phyloP scores from a whole-genome alignment of 1,140 invertebrate species.

The Myzus persicae region DNA sequence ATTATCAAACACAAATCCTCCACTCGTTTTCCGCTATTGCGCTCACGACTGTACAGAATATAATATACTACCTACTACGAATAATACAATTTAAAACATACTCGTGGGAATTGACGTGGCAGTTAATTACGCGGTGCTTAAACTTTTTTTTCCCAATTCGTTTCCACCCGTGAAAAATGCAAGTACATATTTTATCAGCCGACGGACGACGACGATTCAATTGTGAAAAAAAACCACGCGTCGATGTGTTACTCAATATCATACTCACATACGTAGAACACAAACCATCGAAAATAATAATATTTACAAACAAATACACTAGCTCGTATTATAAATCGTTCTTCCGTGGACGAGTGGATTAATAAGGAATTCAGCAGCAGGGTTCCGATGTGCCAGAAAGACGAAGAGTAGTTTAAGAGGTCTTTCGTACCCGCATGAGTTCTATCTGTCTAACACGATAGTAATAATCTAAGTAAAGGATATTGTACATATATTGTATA shows the following conservation, averaged over 20 bases:
- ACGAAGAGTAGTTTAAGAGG: not conserved
- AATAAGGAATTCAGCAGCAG: not conserved
- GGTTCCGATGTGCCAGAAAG: not conserved
- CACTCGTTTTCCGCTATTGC: not conserved
- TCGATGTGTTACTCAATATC: not conserved
- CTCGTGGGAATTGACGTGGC: not conserved
- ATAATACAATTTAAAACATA: constrained; percentile 23
- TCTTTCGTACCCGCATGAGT: too few species aligned
- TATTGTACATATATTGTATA: too few species aligned
- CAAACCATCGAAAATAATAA: not conserved
- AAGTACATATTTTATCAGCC: not conserved
- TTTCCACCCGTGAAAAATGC: not conserved
- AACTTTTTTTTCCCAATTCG: not conserved
- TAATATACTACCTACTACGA: not conserved
- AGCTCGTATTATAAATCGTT: not conserved
- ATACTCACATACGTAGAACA: not conserved
- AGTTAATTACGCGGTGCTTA: not conserved
- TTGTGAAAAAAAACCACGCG: not conserved
- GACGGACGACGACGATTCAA: not conserved
- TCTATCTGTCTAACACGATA: not conserved
- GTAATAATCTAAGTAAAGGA: not conserved
- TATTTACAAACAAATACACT: not conserved
- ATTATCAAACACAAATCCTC: not conserved
- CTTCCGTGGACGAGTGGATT: not conserved
- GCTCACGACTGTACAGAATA: not conserved